Evolutionary conservation across 2,797 vertebrate genomes (phyloP).

Genomic region (Sparidentex hasta): DNA sequence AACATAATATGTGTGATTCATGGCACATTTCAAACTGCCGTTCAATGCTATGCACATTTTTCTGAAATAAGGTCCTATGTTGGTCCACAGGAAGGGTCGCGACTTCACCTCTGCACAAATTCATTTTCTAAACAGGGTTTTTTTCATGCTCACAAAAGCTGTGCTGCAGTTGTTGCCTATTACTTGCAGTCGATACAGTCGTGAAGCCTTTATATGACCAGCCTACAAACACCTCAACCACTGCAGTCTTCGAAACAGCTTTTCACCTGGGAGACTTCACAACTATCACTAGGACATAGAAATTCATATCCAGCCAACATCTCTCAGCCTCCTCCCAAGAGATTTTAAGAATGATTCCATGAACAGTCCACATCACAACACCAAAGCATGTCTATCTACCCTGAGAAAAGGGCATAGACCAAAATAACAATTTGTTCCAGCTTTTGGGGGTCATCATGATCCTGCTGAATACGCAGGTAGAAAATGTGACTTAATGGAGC

Average conservation of each 20-base stretch:
- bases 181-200: background rate
- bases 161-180: background rate
- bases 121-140: background rate
- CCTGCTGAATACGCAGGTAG: background rate
- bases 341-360: background rate
- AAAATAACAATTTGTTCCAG: slow-evolving; percentile 8
- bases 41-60: too few species aligned
- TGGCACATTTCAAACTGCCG: too few species aligned
- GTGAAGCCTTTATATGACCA: too few species aligned
- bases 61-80: too few species aligned
- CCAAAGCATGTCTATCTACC: background rate
- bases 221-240: too few species aligned
- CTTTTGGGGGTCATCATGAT: background rate
- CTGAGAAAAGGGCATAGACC: slow-evolving; percentile 2
- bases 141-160: background rate
- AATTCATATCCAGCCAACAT: background rate
- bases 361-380: slow-evolving; percentile 17
- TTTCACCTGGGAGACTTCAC: background rate
- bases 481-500: slow-evolving; percentile 4
- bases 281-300: background rate
- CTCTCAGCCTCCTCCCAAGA: background rate
- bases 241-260: background rate
- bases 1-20: too few species aligned
- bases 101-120: background rate
- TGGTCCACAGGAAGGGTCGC: too few species aligned